These are phyloP conservation scores for Pteromalus puparum DNA, from an alignment of 1,140 invertebrate genomes.

Conservation along the genomic window DNA sequence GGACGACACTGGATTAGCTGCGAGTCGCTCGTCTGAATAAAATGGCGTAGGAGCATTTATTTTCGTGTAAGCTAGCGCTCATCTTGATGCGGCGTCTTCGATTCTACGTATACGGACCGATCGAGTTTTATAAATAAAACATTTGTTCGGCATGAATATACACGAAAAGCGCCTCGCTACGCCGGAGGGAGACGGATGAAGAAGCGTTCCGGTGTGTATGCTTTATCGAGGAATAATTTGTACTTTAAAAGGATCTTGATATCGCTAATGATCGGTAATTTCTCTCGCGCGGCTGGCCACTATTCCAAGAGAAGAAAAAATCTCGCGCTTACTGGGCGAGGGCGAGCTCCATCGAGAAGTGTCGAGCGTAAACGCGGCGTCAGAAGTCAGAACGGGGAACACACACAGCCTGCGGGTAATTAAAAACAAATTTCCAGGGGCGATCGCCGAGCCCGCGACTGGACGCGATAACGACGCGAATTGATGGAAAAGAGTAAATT, in stretches of 20 bases:
- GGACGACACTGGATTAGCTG: too few relatives aligned
- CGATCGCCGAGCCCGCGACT: constrained; percentile 22
- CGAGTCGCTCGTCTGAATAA: too few relatives aligned
- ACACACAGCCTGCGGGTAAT: constrained; percentile 13
- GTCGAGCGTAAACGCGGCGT: neutral
- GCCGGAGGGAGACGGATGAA: neutral
- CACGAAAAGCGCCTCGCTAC: neutral
- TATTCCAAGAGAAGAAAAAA: neutral
- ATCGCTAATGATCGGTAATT: neutral
- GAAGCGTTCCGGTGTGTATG: neutral
- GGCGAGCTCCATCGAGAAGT: too few relatives aligned
- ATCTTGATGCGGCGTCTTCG: too few relatives aligned
- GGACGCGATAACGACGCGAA: constrained; percentile 40
- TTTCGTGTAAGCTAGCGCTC: too few relatives aligned
- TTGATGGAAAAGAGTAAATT: constrained; percentile 49
- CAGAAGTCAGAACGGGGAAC: too few relatives aligned
- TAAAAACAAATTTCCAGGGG: constrained; percentile 44
- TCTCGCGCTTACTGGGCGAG: too few relatives aligned
- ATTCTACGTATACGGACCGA: too few relatives aligned
- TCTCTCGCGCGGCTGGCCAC: neutral
- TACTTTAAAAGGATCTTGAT: neutral
- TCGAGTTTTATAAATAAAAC: neutral
- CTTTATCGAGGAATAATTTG: neutral
- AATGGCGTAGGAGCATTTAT: too few relatives aligned
- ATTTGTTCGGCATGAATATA: neutral